phyloP scores from a whole-genome alignment of 2,797 vertebrate genomes.

The Hippoglossus hippoglossus region DNA sequence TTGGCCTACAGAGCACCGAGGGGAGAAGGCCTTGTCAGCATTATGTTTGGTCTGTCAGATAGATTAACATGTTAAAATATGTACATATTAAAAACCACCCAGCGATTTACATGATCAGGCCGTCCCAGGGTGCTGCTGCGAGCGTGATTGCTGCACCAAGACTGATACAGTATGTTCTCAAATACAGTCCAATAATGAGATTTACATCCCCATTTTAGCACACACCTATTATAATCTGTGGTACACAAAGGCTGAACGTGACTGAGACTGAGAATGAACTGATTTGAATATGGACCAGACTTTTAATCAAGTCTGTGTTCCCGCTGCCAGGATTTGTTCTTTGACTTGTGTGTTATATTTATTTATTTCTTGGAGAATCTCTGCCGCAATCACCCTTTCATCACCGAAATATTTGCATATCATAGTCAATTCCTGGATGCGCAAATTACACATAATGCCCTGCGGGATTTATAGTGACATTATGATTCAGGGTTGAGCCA shows the following conservation, averaged over 20 bases:
- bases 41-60: constrained; percentile 67
- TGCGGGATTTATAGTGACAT: constrained; percentile 33
- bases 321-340: constrained; percentile 29
- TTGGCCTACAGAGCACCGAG: constrained; percentile 53
- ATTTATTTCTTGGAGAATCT: constrained; percentile 5
- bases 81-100: constrained; percentile 76
- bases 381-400: constrained; percentile 1
- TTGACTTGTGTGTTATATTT: background rate
- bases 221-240: constrained; percentile 40
- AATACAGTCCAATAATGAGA: constrained; percentile 60
- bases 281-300: constrained; percentile 57
- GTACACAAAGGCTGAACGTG: constrained; percentile 27
- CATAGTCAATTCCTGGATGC: constrained; percentile 14
- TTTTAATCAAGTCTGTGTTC: constrained; percentile 50
- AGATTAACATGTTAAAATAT: constrained; percentile 80
- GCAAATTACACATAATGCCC: constrained; percentile 22
- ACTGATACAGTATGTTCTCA: constrained; percentile 32
- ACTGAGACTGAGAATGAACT: constrained; percentile 38
- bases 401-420: constrained; percentile 46
- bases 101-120: constrained; percentile 69
- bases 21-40: constrained; percentile 68
- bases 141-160: constrained; percentile 41
- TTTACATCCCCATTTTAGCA: constrained; percentile 61
- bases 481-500: constrained; percentile 45
- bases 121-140: constrained; percentile 47